Evolutionary conservation across 23 tunicate genomes (phyloP), one percentile per base, ranked within the genome.

Genomic region (Ciona savignyi): DNA sequence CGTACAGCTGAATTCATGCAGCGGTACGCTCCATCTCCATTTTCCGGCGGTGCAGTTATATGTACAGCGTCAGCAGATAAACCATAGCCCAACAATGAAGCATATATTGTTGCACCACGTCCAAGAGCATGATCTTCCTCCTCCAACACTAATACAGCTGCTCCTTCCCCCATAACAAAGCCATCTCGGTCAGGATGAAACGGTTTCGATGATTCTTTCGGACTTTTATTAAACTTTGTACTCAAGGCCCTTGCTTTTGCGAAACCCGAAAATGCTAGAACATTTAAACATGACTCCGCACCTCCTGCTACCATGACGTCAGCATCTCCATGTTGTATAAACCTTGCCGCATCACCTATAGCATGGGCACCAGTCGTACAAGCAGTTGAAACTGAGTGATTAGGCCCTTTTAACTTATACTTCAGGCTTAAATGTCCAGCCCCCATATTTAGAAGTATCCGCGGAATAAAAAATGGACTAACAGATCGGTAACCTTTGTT

Each of bases 231-330:
- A 62, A 60, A 91, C 24, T 76, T 84, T 34, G 83, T 80, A 11
- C 83, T 66, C 48, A 85, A 63, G 2, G 97, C 91, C 27, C 86
- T 62, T 4, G 79, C 83, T 72, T 73, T 73, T 2, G 80, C 49
- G 71, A 91, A 91, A 28, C 91, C 91, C 9, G 91, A 85, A 62
- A 91, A 51, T 0, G 71, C 80, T 23, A 70, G 60, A 4, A 77
- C 72, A 3, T 67, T 74, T 26, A 91, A 61, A 30, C 80, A 72
- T 27, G 97, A 89, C 31, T 91, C 97, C 9, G 91, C 33, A n/a
- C 86, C 86, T 51, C 97, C 97, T 42, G 91, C 91, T 27, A 91
- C 86, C 86, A 91, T 91, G 35, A 91, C 97, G 73, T 91, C 92
- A 91, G 90, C 84, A 72, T 91, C 91, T 9, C 86, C 86, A 60